Base-by-base conservation (phyloP, 2,797 vertebrate species). In the Toxotes lorentzi region DNA sequence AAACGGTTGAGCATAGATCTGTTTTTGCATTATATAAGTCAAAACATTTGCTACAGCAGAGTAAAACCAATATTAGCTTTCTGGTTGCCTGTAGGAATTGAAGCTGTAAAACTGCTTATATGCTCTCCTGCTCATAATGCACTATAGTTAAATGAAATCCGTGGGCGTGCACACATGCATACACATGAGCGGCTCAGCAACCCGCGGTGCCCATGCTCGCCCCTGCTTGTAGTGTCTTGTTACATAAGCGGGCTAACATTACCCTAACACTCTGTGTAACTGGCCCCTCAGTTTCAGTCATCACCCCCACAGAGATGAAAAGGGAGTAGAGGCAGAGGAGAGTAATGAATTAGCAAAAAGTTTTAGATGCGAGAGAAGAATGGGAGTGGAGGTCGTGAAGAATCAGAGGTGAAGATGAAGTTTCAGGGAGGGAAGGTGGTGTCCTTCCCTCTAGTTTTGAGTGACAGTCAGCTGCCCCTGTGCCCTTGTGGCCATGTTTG, bases 231-330 rank as follows among this genome's bases (percentile, higher is more conserved):
- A 83, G 84, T 77, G 73, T 89, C 81, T 17, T 4, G 71, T 93
- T 93, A 89, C 89, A 91, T 90, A 91, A 91, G 78, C 68, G 12
- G 70, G 83, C 67, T 93, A 81, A 86, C 73, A 76, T 91, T 91
- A 86, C 86, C 67, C 71, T 35, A 21, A 70, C 61, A 50, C 59
- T 59, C 87, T 57, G 5, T 85, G 88, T 88, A 89, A 90, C 73
- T 83, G 83, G 87, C 82, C 88, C 90, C 84, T 85, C 70, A 24
- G 41, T 78, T 83, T 85, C 81, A 70, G 79, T 78, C 85, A 70
- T 54, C 73, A n/a, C 63, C 13, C 65, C 65, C 64, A n/a, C 56
- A 87, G 76, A 73, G 56, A 68, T 79, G 48, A 75, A 68, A 81
- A 72, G 13, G 24, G 61, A 70, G 70, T 2, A 10, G 41, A 63